These are phyloP conservation scores for Nomada ferruginata DNA, from an alignment of 2,888 invertebrate species.

Conservation along the genomic window DNA sequence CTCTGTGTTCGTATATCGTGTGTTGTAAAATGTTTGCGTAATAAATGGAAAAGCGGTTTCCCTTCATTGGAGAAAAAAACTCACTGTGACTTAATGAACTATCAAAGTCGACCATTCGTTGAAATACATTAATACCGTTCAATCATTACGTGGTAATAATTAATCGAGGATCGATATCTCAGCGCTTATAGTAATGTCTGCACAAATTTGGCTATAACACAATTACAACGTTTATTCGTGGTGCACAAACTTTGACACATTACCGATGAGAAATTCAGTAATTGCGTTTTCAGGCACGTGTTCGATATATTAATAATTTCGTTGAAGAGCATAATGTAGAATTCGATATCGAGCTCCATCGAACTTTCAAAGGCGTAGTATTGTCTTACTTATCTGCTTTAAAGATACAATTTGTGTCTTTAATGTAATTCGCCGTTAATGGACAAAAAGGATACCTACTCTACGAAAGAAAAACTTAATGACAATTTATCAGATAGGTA, in stretches of 20 bases:
- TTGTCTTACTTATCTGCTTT: too few relatives aligned
- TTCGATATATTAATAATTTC: too few relatives aligned
- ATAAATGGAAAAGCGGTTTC: neutral
- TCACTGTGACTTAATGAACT: neutral
- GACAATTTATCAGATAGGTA: too few relatives aligned
- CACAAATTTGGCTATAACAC: constrained; percentile 3
- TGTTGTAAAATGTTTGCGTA: neutral
- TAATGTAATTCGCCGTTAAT: too few relatives aligned
- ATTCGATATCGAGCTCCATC: too few relatives aligned
- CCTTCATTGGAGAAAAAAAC: neutral
- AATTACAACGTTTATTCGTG: constrained; percentile 39
- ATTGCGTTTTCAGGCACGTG: too few relatives aligned
- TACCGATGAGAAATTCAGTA: too few relatives aligned
- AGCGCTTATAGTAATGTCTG: constrained; percentile 26
- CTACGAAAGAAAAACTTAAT: too few relatives aligned
- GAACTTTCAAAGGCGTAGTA: too few relatives aligned
- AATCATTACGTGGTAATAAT: neutral
- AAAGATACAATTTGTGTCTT: too few relatives aligned
- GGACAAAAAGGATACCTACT: too few relatives aligned
- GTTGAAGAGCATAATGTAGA: too few relatives aligned
- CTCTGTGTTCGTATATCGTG: neutral
- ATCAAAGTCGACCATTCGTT: neutral
- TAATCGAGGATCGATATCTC: constrained; percentile 55
- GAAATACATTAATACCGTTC: neutral
- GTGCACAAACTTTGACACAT: neutral